Evolutionary conservation across 2,113 vertebrate genomes (phyloP).

Genomic region (Loxodonta africana): DNA sequence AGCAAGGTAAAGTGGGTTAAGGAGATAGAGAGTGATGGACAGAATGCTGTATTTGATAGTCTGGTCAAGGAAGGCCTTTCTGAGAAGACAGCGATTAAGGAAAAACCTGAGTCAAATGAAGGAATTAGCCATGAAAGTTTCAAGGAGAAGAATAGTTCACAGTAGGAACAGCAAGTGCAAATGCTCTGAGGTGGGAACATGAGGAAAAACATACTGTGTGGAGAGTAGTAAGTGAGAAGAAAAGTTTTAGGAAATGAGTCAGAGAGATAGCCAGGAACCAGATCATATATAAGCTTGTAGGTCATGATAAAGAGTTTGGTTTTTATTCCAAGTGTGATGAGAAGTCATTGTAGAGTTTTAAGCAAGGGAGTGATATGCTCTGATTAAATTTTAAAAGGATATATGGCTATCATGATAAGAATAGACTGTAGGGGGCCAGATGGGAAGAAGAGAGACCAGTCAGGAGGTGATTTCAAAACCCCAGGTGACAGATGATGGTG

Average conservation of each 20-base stretch:
- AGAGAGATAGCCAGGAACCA: no score
- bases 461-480: background rate
- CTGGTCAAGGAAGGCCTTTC: background rate
- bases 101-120: background rate
- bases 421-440: background rate
- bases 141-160: no score
- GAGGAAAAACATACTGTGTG: no score
- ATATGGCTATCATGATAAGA: background rate
- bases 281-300: background rate
- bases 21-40: background rate
- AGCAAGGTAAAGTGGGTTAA: background rate
- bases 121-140: no score
- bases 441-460: background rate
- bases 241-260: no score
- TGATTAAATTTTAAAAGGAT: background rate
- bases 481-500: background rate
- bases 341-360: slow-evolving; percentile 10
- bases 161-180: background rate
- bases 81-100: background rate
- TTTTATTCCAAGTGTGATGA: slow-evolving; percentile 29
- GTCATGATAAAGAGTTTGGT: background rate
- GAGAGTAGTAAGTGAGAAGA: no score
- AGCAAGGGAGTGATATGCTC: background rate
- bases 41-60: background rate
- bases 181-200: background rate